Percentiles rank a stretch among this genome's conserved stretches.
Evolutionary conservation across 2,888 invertebrate genomes (phyloP).

Genomic region (Copidosoma aretas): DNA sequence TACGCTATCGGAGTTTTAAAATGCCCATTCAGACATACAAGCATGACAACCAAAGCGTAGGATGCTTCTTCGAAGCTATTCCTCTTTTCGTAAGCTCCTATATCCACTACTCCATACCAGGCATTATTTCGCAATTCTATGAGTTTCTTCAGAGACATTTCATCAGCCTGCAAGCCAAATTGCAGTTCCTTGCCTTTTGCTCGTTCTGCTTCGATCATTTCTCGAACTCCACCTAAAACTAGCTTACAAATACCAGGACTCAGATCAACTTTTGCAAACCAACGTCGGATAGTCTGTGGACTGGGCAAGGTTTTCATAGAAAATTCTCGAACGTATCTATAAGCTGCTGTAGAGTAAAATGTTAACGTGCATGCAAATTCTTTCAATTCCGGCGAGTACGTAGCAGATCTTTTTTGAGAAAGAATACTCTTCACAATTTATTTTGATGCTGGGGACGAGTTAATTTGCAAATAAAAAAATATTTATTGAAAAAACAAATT

Average conservation of each 20-base stretch:
- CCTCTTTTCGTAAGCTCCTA: background rate
- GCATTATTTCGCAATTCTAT: background rate
- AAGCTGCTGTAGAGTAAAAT: too few species aligned
- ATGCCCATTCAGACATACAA: background rate
- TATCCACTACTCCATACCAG: slow-evolving; percentile 1
- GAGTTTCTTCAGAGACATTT: background rate
- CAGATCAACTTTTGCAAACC: slow-evolving; percentile 4
- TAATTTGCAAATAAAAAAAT: too few species aligned
- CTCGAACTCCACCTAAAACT: background rate
- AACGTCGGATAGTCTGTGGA: slow-evolving; percentile 1
- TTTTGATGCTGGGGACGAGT: too few species aligned
- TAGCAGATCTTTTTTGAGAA: background rate
- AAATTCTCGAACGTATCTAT: too few species aligned
- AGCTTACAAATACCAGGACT: background rate
- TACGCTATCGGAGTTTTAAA: slow-evolving; percentile 5
- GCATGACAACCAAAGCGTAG: background rate
- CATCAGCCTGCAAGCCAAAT: background rate
- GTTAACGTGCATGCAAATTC: too few species aligned
- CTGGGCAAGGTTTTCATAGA: background rate
- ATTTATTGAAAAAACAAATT: too few species aligned
- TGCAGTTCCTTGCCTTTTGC: background rate
- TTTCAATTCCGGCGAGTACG: background rate
- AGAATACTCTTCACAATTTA: too few species aligned
- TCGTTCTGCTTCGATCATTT: background rate
- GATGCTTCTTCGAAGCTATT: background rate